These are phyloP conservation scores for Acanthiza pusilla DNA, from an alignment of 2,797 vertebrate genomes.

Conservation along the genomic window DNA sequence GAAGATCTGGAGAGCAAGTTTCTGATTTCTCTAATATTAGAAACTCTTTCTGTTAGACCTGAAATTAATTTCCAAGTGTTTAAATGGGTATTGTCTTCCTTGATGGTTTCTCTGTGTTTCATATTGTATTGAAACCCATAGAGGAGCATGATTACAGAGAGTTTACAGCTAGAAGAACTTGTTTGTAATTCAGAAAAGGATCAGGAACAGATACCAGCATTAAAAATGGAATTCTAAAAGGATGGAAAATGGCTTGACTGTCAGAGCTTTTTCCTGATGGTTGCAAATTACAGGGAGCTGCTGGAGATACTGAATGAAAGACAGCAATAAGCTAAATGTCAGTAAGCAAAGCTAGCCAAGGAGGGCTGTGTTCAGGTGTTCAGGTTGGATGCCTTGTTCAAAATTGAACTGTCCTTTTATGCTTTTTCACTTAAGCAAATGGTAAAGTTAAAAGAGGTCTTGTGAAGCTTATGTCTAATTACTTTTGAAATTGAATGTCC, in stretches of 20 bases:
- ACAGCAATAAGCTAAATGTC: neutral
- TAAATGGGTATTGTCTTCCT: neutral
- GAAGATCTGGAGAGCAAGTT: neutral
- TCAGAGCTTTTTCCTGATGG: neutral
- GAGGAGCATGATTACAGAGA: fast-evolving
- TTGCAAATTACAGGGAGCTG: neutral
- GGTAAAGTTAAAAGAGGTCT: neutral
- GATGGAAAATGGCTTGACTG: neutral
- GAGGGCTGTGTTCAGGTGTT: neutral
- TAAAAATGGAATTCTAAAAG: neutral
- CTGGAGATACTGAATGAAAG: neutral
- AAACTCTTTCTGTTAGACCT: neutral
- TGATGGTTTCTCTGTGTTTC: neutral
- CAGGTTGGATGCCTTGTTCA: neutral
- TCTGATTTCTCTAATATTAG: neutral
- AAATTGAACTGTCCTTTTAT: neutral
- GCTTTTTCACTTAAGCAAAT: neutral
- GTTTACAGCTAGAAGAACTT: neutral
- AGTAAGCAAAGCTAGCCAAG: neutral
- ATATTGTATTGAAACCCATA: neutral
- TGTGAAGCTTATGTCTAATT: neutral
- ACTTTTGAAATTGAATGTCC: neutral
- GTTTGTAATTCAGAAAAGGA: neutral
- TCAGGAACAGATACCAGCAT: neutral
- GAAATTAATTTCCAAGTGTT: neutral